These are phyloP conservation scores for Ormyrus thymus DNA, from an alignment of 2,888 invertebrate species.

Conservation along the genomic window DNA sequence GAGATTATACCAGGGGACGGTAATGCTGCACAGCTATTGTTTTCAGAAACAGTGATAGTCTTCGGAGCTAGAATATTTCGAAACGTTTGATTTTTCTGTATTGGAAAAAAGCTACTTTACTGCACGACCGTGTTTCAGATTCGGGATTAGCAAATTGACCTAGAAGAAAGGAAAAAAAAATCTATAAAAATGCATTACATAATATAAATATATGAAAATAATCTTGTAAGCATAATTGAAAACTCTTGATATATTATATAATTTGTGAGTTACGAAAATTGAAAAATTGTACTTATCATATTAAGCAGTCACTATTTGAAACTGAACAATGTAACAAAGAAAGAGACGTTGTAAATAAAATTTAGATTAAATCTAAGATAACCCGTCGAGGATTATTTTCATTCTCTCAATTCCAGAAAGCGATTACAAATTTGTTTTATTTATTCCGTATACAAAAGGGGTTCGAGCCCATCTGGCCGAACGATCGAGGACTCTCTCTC, in stretches of 20 bases:
- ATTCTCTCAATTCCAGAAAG: no score
- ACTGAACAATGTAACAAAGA: conserved; percentile 46
- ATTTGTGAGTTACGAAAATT: conserved; percentile 32
- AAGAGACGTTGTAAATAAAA: conserved; percentile 51
- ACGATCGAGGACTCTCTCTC: no score
- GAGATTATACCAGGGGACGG: no score
- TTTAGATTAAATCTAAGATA: conserved; percentile 38
- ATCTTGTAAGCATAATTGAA: conserved; percentile 27
- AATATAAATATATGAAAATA: conserved; percentile 11
- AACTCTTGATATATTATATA: neutral
- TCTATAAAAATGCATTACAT: conserved; percentile 23
- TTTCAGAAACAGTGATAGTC: conserved; percentile 14
- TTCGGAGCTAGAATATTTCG: conserved; percentile 11
- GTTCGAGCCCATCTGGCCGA: no score
- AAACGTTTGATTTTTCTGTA: conserved; percentile 29
- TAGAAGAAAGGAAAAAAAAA: conserved; percentile 15
- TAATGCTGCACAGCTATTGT: conserved; percentile 17
- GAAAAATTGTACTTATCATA: conserved; percentile 31
- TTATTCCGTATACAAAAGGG: no score
- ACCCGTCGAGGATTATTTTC: no score
- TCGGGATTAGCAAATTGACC: conserved; percentile 4
- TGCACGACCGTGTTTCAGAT: conserved; percentile 31
- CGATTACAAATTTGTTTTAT: no score
- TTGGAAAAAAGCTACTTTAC: conserved; percentile 33
- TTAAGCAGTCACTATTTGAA: conserved; percentile 33